Evolutionary conservation across 2,888 invertebrate genomes (phyloP), one percentile per base, ranked within the genome.

Genomic region (Ochropleura leucogaster): DNA sequence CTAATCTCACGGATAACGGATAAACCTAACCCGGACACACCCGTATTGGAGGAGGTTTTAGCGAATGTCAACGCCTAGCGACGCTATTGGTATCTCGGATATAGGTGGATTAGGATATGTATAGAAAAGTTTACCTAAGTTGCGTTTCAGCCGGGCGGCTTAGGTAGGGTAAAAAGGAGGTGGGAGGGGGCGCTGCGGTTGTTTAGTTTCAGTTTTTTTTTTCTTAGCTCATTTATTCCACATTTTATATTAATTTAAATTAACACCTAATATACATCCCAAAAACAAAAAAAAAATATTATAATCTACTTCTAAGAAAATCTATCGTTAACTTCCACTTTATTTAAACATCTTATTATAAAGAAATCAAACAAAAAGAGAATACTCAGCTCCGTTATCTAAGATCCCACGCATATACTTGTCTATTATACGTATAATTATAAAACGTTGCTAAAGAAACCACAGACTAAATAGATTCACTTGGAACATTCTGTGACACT

Each of bases 1-100:
- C 95, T 96, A 96, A 96, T 96, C 96, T 95, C 84, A 87, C 92
- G 95, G 95, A 95, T 96, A 96, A 95, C 93, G 96, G 96, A 96
- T 96, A 94, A 95, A 93, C 93, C 93, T 95, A 94, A 95, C 90
- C 92, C 94, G 87, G 88, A 86, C 90, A 92, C 92, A 90, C 92
- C 92, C 91, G 94, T 86, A 93, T 95, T 94, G 95, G 95, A 94
- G 94, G 95, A 93, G 93, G 95, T 90, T 93, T 92, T 92, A 90
- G 91, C 91, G 89, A 94, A 93, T 90, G 95, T 94, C 90, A 87
- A 92, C 94, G 95, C 94, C 94, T 94, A 93, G 94, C 90, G 89
- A 90, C 89, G 93, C 95, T 85, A 96, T 96, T 96, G 96, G 96
- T 91, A 93, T 94, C 91, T 91, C 82, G 93, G 94, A 93, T 95